phyloP scores from a whole-genome alignment of 2,113 vertebrate species.

The Dinomys branickii region DNA sequence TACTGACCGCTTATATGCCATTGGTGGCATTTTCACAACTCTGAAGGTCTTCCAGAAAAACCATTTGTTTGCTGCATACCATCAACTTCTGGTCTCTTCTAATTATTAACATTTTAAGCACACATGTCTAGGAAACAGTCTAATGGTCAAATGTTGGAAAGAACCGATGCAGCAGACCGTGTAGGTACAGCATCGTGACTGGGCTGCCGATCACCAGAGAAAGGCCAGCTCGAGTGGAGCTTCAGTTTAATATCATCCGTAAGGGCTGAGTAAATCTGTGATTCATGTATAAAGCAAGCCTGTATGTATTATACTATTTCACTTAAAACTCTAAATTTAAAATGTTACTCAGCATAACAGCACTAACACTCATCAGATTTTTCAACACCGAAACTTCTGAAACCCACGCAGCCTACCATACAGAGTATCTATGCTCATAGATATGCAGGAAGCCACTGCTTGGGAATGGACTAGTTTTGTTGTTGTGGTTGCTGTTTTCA shows the following conservation, averaged over 20 bases:
- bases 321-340: not conserved
- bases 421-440: not conserved
- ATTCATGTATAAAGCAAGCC: not conserved
- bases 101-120: not conserved
- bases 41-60: constrained; percentile 20
- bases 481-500: not conserved
- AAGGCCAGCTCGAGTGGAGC: not conserved
- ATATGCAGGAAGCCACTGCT: not conserved
- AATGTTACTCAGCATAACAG: not conserved
- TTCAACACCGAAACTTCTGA: not conserved
- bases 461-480: not conserved
- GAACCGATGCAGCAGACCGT: not conserved
- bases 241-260: not conserved
- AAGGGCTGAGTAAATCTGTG: not conserved
- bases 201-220: not conserved
- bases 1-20: not conserved
- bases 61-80: not conserved
- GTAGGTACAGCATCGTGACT: not conserved
- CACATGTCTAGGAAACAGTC: not conserved
- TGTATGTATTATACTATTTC: not conserved
- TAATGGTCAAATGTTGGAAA: not conserved
- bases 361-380: not conserved
- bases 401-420: not conserved
- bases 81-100: not conserved
- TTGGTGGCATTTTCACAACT: not conserved